phyloP scores from a whole-genome alignment of 2,113 vertebrate species.

The Burhinus bistriatus region DNA sequence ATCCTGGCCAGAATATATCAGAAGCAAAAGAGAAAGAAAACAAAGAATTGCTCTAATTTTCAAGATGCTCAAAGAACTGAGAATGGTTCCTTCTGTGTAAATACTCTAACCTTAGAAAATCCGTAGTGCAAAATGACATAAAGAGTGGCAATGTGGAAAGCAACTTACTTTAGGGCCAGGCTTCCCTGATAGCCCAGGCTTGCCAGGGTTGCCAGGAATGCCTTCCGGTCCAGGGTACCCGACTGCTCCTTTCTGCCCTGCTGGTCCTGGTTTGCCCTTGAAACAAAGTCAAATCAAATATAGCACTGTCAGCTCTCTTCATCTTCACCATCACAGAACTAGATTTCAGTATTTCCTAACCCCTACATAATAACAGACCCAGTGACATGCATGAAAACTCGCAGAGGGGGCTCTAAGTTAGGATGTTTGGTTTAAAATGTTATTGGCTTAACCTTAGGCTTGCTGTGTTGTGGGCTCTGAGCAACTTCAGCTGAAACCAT shows the following conservation, averaged over 20 bases:
- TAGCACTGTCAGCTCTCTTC: neutral
- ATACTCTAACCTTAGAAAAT: neutral
- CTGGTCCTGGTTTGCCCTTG: constrained; percentile 82
- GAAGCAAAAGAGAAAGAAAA: neutral
- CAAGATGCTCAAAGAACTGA: neutral
- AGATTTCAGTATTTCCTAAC: neutral
- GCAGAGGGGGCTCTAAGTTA: neutral
- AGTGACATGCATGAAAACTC: neutral
- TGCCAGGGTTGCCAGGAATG: constrained; percentile 79
- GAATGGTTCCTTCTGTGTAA: neutral
- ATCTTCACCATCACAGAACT: neutral
- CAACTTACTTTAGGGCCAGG: constrained; percentile 80
- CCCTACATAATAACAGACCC: neutral
- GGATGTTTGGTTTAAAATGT: neutral
- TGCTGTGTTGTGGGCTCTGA: neutral
- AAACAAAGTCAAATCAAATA: constrained; percentile 46
- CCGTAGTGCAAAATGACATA: neutral
- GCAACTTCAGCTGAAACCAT: neutral
- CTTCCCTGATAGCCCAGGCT: constrained; percentile 79
- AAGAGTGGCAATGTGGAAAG: neutral
- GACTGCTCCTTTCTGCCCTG: constrained; percentile 77
- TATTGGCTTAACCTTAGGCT: neutral
- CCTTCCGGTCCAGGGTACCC: constrained; percentile 86
- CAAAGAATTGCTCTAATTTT: neutral
- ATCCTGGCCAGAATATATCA: neutral